Conservation (phyloP, 2,797 vertebrate species). For the Galago senegalensis region DNA sequence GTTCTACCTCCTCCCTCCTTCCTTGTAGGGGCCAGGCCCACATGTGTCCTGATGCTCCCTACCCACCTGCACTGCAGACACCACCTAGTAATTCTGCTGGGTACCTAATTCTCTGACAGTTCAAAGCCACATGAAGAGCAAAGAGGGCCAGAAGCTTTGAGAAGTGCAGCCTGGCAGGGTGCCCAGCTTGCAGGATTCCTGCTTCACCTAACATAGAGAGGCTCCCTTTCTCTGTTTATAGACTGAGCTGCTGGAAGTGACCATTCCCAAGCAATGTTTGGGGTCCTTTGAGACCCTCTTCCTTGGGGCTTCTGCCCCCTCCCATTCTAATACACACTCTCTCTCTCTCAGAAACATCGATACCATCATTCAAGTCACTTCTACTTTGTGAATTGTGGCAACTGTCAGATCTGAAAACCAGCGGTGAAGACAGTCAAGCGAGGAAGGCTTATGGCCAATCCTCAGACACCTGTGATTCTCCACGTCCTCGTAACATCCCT, state of each 20-base stretch:
- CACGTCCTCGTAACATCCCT: too few species aligned
- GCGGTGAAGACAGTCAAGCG: neutral
- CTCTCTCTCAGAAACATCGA: neutral
- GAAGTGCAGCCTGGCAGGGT: neutral
- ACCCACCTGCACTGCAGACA: fast-evolving
- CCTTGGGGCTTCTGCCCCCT: neutral
- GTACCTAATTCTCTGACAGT: neutral
- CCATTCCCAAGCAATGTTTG: neutral
- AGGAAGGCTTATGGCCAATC: neutral
- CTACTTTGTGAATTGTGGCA: neutral
- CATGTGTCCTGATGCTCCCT: fast-evolving
- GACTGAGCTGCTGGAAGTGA: neutral
- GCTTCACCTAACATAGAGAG: neutral
- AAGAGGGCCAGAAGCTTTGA: neutral
- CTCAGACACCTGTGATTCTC: neutral
- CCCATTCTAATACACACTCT: neutral
- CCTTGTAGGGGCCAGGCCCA: neutral
- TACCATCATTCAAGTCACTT: neutral
- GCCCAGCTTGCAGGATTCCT: neutral
- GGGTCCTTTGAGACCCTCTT: neutral
- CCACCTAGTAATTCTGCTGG: neutral
- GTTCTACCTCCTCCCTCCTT: neutral
- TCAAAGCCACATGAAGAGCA: neutral
- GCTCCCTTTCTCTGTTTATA: neutral
- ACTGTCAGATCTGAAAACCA: neutral